Evolutionary conservation across 2,888 invertebrate species (phyloP).

Genomic region (Eupithecia pulchellata): DNA sequence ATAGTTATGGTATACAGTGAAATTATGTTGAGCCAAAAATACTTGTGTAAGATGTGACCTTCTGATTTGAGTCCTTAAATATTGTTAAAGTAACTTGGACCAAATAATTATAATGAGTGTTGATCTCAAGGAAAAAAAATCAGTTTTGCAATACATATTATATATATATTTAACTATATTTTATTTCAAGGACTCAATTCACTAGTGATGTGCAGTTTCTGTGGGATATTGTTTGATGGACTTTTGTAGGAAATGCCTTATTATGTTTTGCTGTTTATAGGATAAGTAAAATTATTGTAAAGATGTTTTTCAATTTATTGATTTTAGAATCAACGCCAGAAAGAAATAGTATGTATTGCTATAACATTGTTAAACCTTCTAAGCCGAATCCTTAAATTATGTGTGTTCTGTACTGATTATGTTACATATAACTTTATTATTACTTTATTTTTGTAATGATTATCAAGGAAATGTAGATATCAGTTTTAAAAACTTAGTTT

Average conservation of each 20-base stretch:
- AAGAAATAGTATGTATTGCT: constrained; percentile 57
- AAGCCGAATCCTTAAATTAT: constrained; percentile 53
- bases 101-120: constrained; percentile 75
- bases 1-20: constrained; percentile 60
- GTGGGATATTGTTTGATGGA: constrained; percentile 67
- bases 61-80: constrained; percentile 69
- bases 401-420: constrained; percentile 56
- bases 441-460: constrained; percentile 46
- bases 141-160: constrained; percentile 56
- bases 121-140: constrained; percentile 71
- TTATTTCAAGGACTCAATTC: constrained; percentile 60
- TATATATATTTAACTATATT: constrained; percentile 55
- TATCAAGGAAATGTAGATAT: constrained; percentile 70
- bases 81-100: constrained; percentile 66
- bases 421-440: constrained; percentile 32
- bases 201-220: constrained; percentile 60
- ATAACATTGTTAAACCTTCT: constrained; percentile 61
- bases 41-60: constrained; percentile 67
- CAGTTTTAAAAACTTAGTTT: constrained; percentile 42
- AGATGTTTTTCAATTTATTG: constrained; percentile 63
- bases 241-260: constrained; percentile 78
- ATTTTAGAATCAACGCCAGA: constrained; percentile 58
- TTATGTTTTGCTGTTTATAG: constrained; percentile 80
- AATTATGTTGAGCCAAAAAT: constrained; percentile 79
- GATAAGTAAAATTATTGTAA: constrained; percentile 74